Evolutionary conservation across 2,113 vertebrate genomes (phyloP).

Genomic region (Phoxinus phoxinus): DNA sequence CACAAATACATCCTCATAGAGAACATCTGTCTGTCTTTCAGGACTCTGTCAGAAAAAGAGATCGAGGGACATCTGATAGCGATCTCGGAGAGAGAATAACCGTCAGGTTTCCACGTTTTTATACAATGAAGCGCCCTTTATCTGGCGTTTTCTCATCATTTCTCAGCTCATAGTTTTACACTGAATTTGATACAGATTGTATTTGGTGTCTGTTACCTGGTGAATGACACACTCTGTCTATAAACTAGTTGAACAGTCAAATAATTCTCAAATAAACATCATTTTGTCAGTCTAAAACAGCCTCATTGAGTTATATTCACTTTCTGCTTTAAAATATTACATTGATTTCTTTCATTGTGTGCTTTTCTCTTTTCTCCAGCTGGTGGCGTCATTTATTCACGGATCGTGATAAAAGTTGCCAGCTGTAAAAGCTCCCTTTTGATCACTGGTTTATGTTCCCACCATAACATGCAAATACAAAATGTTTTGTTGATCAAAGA

Average conservation of each 20-base stretch:
- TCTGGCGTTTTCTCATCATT: neutral
- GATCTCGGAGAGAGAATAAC: slow-evolving; percentile 77
- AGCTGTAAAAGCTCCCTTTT: no score
- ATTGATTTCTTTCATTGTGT: no score
- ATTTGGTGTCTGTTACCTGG: neutral
- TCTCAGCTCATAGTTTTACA: neutral
- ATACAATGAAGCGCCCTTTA: neutral
- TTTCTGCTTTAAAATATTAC: neutral
- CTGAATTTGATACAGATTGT: neutral
- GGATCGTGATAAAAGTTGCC: no score
- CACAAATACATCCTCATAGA: neutral
- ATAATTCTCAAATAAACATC: neutral
- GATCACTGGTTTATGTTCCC: no score
- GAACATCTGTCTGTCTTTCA: slow-evolving; percentile 44
- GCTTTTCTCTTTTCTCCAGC: no score
- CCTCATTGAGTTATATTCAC: neutral
- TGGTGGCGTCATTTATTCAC: no score
- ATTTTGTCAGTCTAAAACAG: neutral
- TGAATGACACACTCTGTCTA: neutral
- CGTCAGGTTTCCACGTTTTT: neutral
- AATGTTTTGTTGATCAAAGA: no score
- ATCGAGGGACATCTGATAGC: slow-evolving; percentile 74
- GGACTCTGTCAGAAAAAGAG: slow-evolving; percentile 71
- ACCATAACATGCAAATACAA: no score
- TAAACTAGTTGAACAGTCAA: neutral